A percentile compares a stretch with the other conserved stretches of the same genome.
phyloP scores from a whole-genome alignment of 53 echinoderm and acorn worm genomes.

The Astropecten irregularis region DNA sequence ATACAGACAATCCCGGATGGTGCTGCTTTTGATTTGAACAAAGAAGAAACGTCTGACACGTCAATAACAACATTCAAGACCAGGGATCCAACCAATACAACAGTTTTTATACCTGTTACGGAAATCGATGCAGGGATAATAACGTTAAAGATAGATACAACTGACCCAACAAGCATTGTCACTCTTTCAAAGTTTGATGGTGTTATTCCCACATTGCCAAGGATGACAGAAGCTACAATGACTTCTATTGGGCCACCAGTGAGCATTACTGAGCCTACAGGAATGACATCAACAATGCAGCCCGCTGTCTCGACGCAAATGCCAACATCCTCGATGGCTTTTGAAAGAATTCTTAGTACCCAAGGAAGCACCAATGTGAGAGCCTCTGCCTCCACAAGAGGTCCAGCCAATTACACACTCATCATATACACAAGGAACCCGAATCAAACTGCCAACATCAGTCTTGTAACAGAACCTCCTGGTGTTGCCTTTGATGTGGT shows the following conservation, averaged over 20 bases:
- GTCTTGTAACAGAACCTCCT: background rate
- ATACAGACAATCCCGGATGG: background rate
- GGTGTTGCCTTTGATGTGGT: background rate
- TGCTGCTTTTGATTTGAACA: background rate
- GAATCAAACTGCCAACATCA: background rate
- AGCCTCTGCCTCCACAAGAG: slow-evolving; percentile 22
- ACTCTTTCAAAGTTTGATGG: background rate
- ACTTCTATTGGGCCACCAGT: background rate
- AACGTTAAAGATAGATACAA: background rate
- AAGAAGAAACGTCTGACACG: no score
- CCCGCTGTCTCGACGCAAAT: no score
- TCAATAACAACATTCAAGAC: slow-evolving; percentile 3
- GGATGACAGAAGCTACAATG: background rate
- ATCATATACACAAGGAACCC: slow-evolving; percentile 35
- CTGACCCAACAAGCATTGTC: background rate
- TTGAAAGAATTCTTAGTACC: background rate
- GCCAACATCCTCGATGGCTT: no score
- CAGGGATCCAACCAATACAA: background rate
- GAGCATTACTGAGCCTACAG: background rate
- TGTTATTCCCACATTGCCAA: no score
- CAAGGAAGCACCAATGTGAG: background rate
- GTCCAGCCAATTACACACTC: slow-evolving; percentile 17
- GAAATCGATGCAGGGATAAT: background rate
- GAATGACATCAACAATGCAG: no score
- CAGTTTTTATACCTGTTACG: background rate